Evolutionary conservation across 2,797 vertebrate species (phyloP), one percentile per base, ranked within the genome.

Genomic region (Lutjanus argentimaculatus): DNA sequence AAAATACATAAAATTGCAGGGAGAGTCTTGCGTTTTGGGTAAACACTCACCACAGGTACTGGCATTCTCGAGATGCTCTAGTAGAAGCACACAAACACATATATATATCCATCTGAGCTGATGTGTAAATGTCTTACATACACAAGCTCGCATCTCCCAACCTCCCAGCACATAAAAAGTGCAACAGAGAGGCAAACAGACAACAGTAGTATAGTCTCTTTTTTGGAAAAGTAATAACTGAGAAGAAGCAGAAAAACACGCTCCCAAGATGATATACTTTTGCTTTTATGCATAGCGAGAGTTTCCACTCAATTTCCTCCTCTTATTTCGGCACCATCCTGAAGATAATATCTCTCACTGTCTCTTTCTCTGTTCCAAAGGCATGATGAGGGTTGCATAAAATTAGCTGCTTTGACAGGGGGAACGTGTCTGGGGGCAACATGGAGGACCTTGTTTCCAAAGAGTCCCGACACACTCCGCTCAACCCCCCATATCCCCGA

Each of bases 301-400:
- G 81, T 91, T 93, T 92, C 90, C 87, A 90, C 89, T 94, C 91
- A 92, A 93, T 92, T 94, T 91, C 85, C 83, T 89, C 59, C 52
- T 90, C 85, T 86, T 92, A 86, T 92, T 92, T 90, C 83, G 13
- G 74, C 83, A 80, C 86, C 66, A 76, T 91, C 82, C 90, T 8
- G 74, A 72, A 94, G 90, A 94, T 94, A 89, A 77, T 81, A 94
- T 92, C 89, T 70, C 80, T 80, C 79, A 79, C 78, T 22, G 72
- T 86, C 86, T 90, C 86, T 84, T 85, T 85, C 83, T 89, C 85
- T 81, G 69, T 79, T 89, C 86, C 85, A 84, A 87, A 89, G 83
- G 85, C 88, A 80, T 86, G 92, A 89, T 90, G 92, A 91, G 88
- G 88, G 91, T 87, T 91, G 92, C 91, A 93, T 93, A 92, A 94